Base-by-base conservation (phyloP, 2,888 invertebrate genomes). In the Megalurothrips usitatus region DNA sequence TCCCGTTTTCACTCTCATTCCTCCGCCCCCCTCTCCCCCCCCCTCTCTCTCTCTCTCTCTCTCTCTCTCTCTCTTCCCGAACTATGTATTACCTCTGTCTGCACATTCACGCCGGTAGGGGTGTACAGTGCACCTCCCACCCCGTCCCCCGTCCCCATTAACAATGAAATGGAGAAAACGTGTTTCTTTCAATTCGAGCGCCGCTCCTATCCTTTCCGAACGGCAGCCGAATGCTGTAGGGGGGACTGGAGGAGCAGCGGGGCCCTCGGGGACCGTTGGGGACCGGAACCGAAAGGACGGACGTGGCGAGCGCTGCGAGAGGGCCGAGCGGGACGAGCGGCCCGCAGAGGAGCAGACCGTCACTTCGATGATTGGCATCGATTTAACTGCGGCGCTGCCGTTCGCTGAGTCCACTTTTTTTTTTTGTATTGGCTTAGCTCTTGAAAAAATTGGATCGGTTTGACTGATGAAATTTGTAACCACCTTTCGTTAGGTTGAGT, bases 91-190 rank as follows among this genome's bases (percentile, higher is more conserved):
- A 43, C 34, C 34, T 6, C 34, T 43, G 34, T 43, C 34, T 43
- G 34, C 34, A 43, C 34, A 43, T 43, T 43, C 34, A 43, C 6
- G 34, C 2, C 34, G 34, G 34, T 43, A 14, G n/a, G 58, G 58
- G n/a, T 10, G n/a, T 11, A 2, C 14, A 14, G 58, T 2, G 34
- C 3, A 6, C 34, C 6, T 6, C 34, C 34, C 34, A 6, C 34
- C 34, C 34, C 34, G 3, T 43, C 34, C 34, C 34, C 58, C 58
- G 14, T 78, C 52, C 17, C 58, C 58, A 43, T 78, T 11, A 78
- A 78, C 43, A 78, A 78, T 43, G 34, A 14, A 78, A 47, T 34
- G 34, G 43, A 78, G 78, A n/a, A 78, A 78, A 78, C 78, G 43
- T 34, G 43, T 78, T 78, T 78, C 43, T 78, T 78, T 43, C 43